Base-by-base conservation (phyloP, 1,140 invertebrate species). In the Anoplophora glabripennis region DNA sequence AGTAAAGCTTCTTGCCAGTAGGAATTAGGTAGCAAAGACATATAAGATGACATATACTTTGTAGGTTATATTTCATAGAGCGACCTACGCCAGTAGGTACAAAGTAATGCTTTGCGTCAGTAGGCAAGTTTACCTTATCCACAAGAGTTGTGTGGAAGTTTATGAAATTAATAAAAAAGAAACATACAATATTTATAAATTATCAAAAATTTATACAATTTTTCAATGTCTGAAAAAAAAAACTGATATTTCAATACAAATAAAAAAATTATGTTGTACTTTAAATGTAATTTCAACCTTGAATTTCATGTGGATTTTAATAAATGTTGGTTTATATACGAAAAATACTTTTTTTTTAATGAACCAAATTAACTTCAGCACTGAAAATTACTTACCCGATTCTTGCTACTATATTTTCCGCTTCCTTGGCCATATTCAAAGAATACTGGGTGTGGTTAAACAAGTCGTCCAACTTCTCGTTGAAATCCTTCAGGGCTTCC, bases 391-490 rank as follows among this genome's bases (percentile, higher is more conserved):
- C 70, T 63, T 70, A 72, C 78, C 80, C 79, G 60, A 83, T 84
- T 45, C 78, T 79, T 7, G 65, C 70, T 61, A 89, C 87, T 1
- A 91, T 69, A 12, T 76, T 76, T 28, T 87, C 82, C 1, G 88
- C 88, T 34, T 82, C 78, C 1, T 75, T 73, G 0, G 84, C 81
- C n/a, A 82, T 83, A 11, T 82, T 76, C 14, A 84, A 75, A 0
- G 88, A 83, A 34, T 81, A 75, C 5, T 83, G 77, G 4, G 84
- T 87, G 64, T 87, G 84, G 54, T 87, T 83, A 40, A 82, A 76
- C 49, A 95, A 77, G 67, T 94, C 90, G 38, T 88, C 81, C 35
- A 94, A 72, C 60, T 89, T 88, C 0, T 77, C 76, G 28, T 82
- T 83, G 12, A 90, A 81, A 17, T 82, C 78, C 0, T 77, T 80